Conservation (phyloP, 1,140 invertebrate species). For the Acyrthosiphon pisum region DNA sequence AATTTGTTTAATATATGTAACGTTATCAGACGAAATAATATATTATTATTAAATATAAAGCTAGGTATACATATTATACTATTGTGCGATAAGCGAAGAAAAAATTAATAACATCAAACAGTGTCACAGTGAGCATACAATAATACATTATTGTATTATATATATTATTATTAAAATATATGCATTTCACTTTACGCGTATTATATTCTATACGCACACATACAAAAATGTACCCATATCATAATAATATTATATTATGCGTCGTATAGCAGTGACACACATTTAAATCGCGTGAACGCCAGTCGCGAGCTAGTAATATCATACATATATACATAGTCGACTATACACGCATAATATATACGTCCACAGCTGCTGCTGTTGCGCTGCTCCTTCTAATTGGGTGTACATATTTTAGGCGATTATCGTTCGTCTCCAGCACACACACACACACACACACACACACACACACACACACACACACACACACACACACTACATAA, state of each 20-base stretch:
- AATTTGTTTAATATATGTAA: slow-evolving; percentile 33
- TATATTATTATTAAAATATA: background rate
- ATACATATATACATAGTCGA: background rate
- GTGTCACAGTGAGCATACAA: background rate
- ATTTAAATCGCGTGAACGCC: background rate
- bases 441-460: too few relatives aligned
- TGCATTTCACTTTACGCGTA: slow-evolving; percentile 3
- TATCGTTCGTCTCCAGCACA: background rate
- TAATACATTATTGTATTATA: background rate
- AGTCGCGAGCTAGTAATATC: background rate
- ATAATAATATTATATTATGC: background rate
- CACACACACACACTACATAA: background rate
- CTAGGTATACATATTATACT: background rate
- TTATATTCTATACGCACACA: background rate
- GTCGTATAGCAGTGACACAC: background rate
- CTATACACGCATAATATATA: background rate
- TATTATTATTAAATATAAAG: background rate
- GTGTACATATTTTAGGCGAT: slow-evolving; percentile 14
- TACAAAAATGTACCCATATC: background rate
- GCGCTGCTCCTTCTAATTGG: background rate
- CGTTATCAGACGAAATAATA: background rate
- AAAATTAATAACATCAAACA: slow-evolving; percentile 7
- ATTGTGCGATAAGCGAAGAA: background rate
- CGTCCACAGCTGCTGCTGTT: background rate
- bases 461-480: too few relatives aligned